A percentile compares a stretch with the other conserved stretches of the same genome.
phyloP scores from a whole-genome alignment of 92 coral and sea anemone species.

The Plumapathes pennacea region DNA sequence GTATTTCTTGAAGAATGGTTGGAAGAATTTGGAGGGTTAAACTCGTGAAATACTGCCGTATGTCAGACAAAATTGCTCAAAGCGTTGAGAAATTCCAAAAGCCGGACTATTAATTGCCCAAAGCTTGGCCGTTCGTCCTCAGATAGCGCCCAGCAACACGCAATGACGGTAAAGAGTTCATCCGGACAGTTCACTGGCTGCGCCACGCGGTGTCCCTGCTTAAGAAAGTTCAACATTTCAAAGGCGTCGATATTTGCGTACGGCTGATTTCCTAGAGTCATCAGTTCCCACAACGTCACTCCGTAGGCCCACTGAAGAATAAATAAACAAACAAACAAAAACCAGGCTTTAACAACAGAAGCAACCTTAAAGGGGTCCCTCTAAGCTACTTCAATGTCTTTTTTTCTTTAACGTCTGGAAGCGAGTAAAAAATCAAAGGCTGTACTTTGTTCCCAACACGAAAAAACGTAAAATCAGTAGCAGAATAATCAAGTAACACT shows the following conservation, averaged over 20 bases:
- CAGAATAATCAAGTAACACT: too few species aligned
- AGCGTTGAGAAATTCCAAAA: constrained; percentile 89
- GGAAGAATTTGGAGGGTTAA: too few species aligned
- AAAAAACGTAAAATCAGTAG: too few species aligned
- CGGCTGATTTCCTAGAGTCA: constrained; percentile 96
- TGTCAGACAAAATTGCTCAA: constrained; percentile 86
- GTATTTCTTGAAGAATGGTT: too few species aligned
- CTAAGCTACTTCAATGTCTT: too few species aligned
- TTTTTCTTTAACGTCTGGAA: too few species aligned
- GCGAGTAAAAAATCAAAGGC: too few species aligned
- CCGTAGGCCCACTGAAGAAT: constrained; percentile 91
- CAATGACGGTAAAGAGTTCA: constrained; percentile 93
- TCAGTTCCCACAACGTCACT: constrained; percentile 92
- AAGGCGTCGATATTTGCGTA: constrained; percentile 96
- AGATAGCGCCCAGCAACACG: constrained; percentile 97
- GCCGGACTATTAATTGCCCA: constrained; percentile 78
- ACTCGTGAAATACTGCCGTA: too few species aligned
- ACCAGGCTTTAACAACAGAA: too few species aligned
- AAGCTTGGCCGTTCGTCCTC: constrained; percentile 95
- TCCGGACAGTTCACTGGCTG: constrained; percentile 98
- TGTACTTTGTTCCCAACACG: too few species aligned
- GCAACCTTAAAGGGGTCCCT: too few species aligned
- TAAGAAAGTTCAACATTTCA: constrained; percentile 92
- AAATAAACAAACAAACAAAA: not conserved
- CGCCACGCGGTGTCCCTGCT: constrained; percentile 93